Percentiles rank a stretch among this genome's conserved stretches.
Conservation (phyloP, 2,797 vertebrate species). For the Molossus alvarezi region DNA sequence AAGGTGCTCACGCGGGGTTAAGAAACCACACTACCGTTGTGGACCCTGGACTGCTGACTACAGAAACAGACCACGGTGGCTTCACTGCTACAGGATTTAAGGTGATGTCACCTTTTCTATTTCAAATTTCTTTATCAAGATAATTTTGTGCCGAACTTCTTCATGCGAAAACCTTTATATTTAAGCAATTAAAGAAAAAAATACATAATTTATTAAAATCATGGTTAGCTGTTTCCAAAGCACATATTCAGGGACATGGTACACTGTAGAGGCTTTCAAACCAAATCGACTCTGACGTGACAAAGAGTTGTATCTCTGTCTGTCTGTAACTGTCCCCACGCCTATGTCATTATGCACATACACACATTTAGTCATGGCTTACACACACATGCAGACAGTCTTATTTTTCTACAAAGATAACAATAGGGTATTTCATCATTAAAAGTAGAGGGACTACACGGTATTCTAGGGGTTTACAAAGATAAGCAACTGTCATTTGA, state of each 20-base stretch:
- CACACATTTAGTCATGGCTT: not conserved
- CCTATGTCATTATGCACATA: accelerated
- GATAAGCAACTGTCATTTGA: slow-evolving; percentile 35
- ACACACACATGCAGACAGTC: not conserved
- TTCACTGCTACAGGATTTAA: slow-evolving; percentile 56
- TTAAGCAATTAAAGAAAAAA: slow-evolving; percentile 63
- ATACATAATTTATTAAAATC: slow-evolving; percentile 29
- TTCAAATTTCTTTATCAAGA: slow-evolving; percentile 73
- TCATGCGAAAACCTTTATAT: slow-evolving; percentile 60
- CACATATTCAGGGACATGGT: slow-evolving; percentile 67
- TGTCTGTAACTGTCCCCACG: not conserved
- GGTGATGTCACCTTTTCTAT: slow-evolving; percentile 48
- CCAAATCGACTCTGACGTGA: slow-evolving; percentile 76
- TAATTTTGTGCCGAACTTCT: slow-evolving; percentile 59
- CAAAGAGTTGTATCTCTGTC: slow-evolving; percentile 54
- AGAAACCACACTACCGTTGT: slow-evolving; percentile 48
- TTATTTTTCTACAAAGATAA: slow-evolving; percentile 34
- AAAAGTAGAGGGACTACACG: slow-evolving; percentile 46
- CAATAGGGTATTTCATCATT: not conserved
- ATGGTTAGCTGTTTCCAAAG: slow-evolving; percentile 44
- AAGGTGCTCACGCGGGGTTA: slow-evolving; percentile 60
- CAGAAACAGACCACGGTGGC: slow-evolving; percentile 45
- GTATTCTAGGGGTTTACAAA: slow-evolving; percentile 65
- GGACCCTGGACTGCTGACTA: slow-evolving; percentile 63
- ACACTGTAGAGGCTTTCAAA: slow-evolving; percentile 69